phyloP scores from a whole-genome alignment of 1,140 invertebrate species.

The Scaptomyza pallida region DNA sequence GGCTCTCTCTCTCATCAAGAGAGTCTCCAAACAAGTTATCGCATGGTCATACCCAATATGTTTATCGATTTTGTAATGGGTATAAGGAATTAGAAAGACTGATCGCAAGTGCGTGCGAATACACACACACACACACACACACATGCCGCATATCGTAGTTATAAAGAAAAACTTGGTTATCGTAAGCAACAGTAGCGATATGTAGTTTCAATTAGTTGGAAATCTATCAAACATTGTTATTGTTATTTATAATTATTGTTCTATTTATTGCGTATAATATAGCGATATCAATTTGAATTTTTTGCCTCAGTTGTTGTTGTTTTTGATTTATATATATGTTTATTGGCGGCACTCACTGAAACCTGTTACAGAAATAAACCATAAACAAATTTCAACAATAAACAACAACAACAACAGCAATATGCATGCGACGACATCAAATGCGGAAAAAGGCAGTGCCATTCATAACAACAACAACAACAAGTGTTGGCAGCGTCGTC shows the following conservation, averaged over 20 bases:
- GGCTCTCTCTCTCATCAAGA: no score
- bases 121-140: not conserved
- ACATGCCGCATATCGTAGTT: slow-evolving; percentile 14
- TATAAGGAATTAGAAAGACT: not conserved
- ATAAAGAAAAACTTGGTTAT: slow-evolving; percentile 34
- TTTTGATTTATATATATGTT: slow-evolving; percentile 27
- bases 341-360: slow-evolving; percentile 27
- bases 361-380: slow-evolving; percentile 68
- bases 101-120: slow-evolving; percentile 32
- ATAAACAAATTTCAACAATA: slow-evolving; percentile 47
- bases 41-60: not conserved
- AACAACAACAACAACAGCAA: slow-evolving; percentile 22
- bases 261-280: slow-evolving; percentile 9
- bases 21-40: no score
- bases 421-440: slow-evolving; percentile 17
- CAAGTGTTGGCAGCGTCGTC: slow-evolving; percentile 43
- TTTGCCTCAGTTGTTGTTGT: slow-evolving; percentile 21
- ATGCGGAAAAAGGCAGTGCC: slow-evolving; percentile 54
- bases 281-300: slow-evolving; percentile 16
- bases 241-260: slow-evolving; percentile 1
- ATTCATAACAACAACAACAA: slow-evolving; percentile 27
- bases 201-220: slow-evolving; percentile 28
- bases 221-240: slow-evolving; percentile 7
- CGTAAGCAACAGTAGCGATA: slow-evolving; percentile 11
- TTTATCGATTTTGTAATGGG: not conserved